These are phyloP conservation scores for Drosophila testacea DNA, from an alignment of 2,888 invertebrate species.

Conservation along the genomic window DNA sequence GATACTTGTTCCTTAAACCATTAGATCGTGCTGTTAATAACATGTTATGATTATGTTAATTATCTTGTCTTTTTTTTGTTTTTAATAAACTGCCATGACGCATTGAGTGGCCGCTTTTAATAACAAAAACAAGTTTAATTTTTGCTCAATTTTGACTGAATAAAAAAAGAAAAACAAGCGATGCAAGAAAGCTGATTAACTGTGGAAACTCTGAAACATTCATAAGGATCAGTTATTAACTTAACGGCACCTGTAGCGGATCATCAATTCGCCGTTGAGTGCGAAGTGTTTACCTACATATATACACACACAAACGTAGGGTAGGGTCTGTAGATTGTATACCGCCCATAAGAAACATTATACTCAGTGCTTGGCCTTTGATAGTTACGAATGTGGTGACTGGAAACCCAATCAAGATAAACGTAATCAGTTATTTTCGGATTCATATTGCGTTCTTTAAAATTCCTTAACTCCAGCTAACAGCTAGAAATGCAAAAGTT, in stretches of 20 bases:
- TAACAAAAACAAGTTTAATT: slow-evolving; percentile 1
- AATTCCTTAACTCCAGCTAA: slow-evolving; percentile 11
- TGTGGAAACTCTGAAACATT: neutral
- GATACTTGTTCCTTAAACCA: neutral
- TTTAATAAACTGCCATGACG: slow-evolving; percentile 8
- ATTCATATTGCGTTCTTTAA: slow-evolving; percentile 24
- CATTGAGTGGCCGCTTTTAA: slow-evolving; percentile 7
- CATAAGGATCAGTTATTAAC: slow-evolving; percentile 3
- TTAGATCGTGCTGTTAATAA: slow-evolving; percentile 10
- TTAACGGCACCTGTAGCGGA: neutral
- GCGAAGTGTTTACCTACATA: neutral
- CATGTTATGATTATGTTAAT: slow-evolving; percentile 16
- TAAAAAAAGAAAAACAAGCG: neutral
- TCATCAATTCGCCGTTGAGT: slow-evolving; percentile 7
- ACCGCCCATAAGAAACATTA: neutral
- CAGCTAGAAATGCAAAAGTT: slow-evolving; percentile 88
- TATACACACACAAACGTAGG: neutral
- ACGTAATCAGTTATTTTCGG: slow-evolving; percentile 66
- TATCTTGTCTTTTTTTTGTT: slow-evolving; percentile 9
- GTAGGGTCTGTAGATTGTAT: neutral
- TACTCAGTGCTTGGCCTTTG: slow-evolving; percentile 34
- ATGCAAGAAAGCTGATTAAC: neutral
- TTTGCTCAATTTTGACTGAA: neutral
- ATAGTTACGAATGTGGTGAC: slow-evolving; percentile 22
- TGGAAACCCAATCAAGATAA: slow-evolving; percentile 62